These are phyloP conservation scores for Corydoras maculifer DNA, from an alignment of 2,113 vertebrate genomes.

Conservation along the genomic window DNA sequence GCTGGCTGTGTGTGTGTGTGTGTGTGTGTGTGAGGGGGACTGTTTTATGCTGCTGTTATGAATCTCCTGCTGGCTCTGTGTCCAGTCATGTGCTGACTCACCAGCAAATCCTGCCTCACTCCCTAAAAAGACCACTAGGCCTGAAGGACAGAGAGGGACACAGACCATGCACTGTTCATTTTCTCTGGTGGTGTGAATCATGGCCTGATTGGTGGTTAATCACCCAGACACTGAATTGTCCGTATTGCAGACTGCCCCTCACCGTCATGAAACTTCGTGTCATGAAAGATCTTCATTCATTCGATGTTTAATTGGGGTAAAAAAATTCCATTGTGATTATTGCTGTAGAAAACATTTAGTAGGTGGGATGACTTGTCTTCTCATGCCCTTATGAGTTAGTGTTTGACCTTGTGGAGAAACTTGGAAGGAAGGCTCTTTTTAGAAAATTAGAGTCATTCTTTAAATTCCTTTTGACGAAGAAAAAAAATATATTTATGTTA, in stretches of 20 bases:
- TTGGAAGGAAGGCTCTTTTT: neutral
- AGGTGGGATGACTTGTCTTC: no score
- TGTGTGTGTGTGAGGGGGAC: no score
- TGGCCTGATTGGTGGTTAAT: constrained; percentile 18
- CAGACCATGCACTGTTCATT: neutral
- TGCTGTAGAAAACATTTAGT: no score
- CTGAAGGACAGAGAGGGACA: constrained; percentile 13
- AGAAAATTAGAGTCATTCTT: neutral
- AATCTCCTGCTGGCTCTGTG: constrained; percentile 13
- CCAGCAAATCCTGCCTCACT: constrained; percentile 12
- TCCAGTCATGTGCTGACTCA: constrained; percentile 39
- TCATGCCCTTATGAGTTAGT: no score
- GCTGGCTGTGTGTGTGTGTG: constrained; percentile 2
- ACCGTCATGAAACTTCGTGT: no score
- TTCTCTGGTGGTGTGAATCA: neutral
- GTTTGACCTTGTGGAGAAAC: neutral
- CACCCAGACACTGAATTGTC: constrained; percentile 1
- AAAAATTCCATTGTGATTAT: no score
- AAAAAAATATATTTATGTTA: neutral
- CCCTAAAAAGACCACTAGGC: constrained; percentile 8
- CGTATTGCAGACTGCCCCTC: neutral
- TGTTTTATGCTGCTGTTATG: neutral
- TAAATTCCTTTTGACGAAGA: neutral
- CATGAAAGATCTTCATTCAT: no score
- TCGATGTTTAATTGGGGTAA: no score